Evolutionary conservation across 2,113 vertebrate genomes (phyloP).

Genomic region (Saimiri boliviensis): DNA sequence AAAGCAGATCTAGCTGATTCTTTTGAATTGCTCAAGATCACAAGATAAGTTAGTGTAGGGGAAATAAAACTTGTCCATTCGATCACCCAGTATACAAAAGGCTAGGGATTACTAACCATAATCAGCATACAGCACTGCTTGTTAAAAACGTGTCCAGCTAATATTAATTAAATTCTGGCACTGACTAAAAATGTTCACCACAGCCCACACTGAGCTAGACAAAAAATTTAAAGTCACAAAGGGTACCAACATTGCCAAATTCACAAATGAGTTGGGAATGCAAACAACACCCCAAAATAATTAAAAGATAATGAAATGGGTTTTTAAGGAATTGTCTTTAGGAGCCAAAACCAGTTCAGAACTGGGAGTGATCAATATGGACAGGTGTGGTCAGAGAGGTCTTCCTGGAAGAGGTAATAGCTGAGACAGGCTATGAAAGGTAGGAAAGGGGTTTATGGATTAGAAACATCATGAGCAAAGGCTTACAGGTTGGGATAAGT

Average conservation of each 20-base stretch:
- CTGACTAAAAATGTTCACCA: neutral
- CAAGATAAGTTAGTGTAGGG: neutral
- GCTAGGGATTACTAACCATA: neutral
- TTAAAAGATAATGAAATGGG: neutral
- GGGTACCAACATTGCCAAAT: neutral
- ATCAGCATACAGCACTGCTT: neutral
- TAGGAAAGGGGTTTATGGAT: neutral
- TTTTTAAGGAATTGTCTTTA: neutral
- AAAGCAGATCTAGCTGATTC: neutral
- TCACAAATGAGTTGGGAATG: neutral
- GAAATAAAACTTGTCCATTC: neutral
- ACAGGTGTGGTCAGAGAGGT: neutral
- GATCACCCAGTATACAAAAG: neutral
- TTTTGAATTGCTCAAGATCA: neutral
- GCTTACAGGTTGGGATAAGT: neutral
- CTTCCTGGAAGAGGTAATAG: neutral
- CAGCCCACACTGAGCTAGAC: neutral
- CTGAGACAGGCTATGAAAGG: neutral
- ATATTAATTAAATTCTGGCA: neutral
- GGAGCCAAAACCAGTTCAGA: neutral
- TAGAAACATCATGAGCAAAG: neutral
- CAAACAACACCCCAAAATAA: neutral
- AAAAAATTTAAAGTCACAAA: neutral
- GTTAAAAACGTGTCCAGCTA: neutral
- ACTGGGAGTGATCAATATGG: neutral